These are phyloP conservation scores for Andrena cerasifolii DNA, from an alignment of 1,140 invertebrate species.

Conservation along the genomic window DNA sequence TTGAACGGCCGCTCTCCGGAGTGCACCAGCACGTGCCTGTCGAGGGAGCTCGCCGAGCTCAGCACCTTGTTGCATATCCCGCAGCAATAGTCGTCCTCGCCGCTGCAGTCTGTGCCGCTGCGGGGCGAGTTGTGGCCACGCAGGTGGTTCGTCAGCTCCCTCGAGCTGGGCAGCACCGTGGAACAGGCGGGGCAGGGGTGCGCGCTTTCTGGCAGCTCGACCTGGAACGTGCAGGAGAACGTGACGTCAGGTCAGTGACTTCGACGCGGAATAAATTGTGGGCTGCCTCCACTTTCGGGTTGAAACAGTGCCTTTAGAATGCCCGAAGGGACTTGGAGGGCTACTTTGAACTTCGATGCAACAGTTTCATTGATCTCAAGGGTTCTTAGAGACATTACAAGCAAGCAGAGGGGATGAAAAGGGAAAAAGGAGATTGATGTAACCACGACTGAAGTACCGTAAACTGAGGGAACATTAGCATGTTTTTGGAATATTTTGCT, in stretches of 20 bases:
- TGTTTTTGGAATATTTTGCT: too few relatives aligned
- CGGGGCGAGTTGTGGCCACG: constrained; percentile 82
- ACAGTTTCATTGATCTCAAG: too few relatives aligned
- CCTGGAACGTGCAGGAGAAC: constrained; percentile 2
- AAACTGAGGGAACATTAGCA: too few relatives aligned
- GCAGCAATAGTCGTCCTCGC: constrained; percentile 78
- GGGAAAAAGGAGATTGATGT: too few relatives aligned
- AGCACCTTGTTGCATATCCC: constrained; percentile 83
- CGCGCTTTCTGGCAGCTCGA: constrained; percentile 64
- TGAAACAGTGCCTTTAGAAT: too few relatives aligned
- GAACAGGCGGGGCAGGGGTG: constrained; percentile 84
- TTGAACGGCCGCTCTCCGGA: constrained; percentile 90
- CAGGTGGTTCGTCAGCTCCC: constrained; percentile 85
- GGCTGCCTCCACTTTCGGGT: too few relatives aligned
- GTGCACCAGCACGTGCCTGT: constrained; percentile 89
- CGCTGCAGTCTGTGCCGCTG: constrained; percentile 71
- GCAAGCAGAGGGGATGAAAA: too few relatives aligned
- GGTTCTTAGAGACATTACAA: too few relatives aligned
- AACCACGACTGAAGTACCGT: too few relatives aligned
- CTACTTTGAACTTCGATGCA: too few relatives aligned
- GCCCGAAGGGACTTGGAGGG: too few relatives aligned
- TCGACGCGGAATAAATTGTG: too few relatives aligned
- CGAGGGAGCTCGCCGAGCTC: constrained; percentile 90
- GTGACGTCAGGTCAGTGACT: background rate
- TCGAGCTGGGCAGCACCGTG: constrained; percentile 79